A percentile compares a stretch with the other conserved stretches of the same genome.
phyloP scores from a whole-genome alignment of 2,888 invertebrate species.

The Tricholauxania praeusta region DNA sequence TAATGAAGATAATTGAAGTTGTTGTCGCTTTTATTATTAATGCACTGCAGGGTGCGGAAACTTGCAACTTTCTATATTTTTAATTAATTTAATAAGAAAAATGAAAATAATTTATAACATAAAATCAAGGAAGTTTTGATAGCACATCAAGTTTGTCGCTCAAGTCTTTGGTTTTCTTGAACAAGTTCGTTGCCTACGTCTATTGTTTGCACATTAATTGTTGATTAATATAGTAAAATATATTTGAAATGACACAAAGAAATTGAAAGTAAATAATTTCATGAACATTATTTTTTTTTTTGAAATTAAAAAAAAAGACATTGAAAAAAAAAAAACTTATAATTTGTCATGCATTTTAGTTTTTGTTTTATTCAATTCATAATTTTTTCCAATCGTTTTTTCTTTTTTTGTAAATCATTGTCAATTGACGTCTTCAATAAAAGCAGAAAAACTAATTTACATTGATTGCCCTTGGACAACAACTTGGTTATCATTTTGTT shows the following conservation, averaged over 20 bases:
- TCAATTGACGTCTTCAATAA: conserved; percentile 30
- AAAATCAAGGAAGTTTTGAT: conserved; percentile 8
- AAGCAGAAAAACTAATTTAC: conserved; percentile 39
- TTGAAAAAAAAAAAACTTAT: no score
- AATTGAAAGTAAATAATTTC: background rate
- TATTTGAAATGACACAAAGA: background rate
- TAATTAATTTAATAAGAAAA: conserved; percentile 8
- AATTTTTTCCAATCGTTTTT: background rate
- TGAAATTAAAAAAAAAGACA: no score
- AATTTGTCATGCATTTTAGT: conserved; percentile 19
- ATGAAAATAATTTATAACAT: background rate
- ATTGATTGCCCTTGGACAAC: background rate
- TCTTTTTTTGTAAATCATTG: conserved; percentile 13
- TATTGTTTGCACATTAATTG: conserved; percentile 33
- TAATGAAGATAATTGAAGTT: no score
- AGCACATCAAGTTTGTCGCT: conserved; percentile 21
- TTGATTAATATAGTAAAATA: conserved; percentile 23
- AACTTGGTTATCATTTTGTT: background rate
- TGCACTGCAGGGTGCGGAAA: no score
- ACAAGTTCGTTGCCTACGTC: conserved; percentile 1
- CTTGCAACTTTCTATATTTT: conserved; percentile 12
- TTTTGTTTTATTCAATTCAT: conserved; percentile 27
- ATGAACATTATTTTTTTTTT: background rate
- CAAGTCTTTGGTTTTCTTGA: conserved; percentile 31
- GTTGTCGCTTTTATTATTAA: no score